Evolutionary conservation across 2,888 invertebrate species (phyloP).

Genomic region (Trisateles emortualis): DNA sequence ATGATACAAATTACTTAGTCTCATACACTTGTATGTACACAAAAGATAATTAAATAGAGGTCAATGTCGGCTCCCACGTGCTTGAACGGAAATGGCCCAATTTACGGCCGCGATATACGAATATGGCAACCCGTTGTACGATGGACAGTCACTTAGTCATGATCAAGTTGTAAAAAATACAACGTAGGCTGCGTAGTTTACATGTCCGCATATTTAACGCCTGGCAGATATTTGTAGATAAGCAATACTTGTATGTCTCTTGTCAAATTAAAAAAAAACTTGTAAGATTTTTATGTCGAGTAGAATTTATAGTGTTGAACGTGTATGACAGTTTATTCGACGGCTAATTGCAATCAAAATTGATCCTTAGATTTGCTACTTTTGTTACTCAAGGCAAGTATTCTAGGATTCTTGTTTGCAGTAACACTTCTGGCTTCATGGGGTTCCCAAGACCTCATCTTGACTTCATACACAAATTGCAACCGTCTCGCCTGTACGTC

Average conservation of each 20-base stretch:
- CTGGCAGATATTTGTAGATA: background rate
- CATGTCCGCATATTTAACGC: background rate
- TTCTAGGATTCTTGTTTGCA: too few relatives aligned
- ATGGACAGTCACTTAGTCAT: slow-evolving; percentile 1
- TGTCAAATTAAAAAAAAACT: too few relatives aligned
- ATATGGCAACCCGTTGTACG: slow-evolving; percentile 22
- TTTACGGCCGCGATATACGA: slow-evolving; percentile 23
- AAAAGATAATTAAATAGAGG: slow-evolving; percentile 52
- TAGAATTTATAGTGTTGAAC: too few relatives aligned
- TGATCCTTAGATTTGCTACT: too few relatives aligned
- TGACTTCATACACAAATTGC: too few relatives aligned
- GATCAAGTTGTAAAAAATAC: background rate
- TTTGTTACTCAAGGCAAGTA: too few relatives aligned
- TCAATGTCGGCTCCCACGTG: slow-evolving; percentile 58
- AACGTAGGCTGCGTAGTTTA: background rate
- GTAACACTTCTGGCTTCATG: too few relatives aligned
- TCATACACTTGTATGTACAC: slow-evolving; percentile 11
- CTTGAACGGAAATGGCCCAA: slow-evolving; percentile 34
- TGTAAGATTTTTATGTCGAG: too few relatives aligned
- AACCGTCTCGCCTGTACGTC: too few relatives aligned
- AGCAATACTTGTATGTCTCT: background rate
- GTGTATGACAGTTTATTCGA: too few relatives aligned
- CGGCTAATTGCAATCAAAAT: too few relatives aligned
- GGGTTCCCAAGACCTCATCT: too few relatives aligned
- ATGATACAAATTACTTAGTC: slow-evolving; percentile 21